phyloP scores from a whole-genome alignment of 2,888 invertebrate genomes.

The Sesia apiformis region DNA sequence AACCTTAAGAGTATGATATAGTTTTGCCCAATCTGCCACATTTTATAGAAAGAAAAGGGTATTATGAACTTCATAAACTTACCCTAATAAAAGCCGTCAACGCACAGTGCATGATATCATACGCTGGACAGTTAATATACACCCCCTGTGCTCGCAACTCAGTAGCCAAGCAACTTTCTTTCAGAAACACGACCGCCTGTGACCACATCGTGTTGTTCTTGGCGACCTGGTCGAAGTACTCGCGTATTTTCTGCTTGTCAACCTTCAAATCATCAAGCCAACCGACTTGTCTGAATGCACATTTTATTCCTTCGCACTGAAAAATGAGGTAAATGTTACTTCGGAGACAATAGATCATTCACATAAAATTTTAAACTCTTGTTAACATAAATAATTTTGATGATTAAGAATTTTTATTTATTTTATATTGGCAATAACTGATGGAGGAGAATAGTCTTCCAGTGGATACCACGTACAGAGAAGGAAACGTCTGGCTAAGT shows the following conservation, averaged over 20 bases:
- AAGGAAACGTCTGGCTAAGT: no score
- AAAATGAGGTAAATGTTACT: conserved; percentile 7
- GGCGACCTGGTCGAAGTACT: conserved; percentile 30
- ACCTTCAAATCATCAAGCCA: conserved; percentile 30
- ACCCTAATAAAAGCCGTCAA: conserved; percentile 39
- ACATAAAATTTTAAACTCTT: no score
- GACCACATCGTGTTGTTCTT: conserved; percentile 35
- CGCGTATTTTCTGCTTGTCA: conserved; percentile 26
- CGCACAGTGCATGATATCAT: conserved; percentile 38
- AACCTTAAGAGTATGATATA: no score
- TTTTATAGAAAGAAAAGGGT: not conserved
- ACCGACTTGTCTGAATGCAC: conserved; percentile 34
- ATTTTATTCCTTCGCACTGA: conserved; percentile 42
- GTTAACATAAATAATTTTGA: no score
- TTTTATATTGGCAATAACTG: no score
- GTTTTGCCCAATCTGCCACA: not conserved
- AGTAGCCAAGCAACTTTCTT: conserved; percentile 26
- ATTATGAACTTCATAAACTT: conserved; percentile 2
- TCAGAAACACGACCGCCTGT: conserved; percentile 27
- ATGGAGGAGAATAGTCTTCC: no score
- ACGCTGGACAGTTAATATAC: conserved; percentile 40
- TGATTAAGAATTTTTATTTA: no score
- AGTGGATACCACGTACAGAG: no score
- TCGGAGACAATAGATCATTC: no score
- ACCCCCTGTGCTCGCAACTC: conserved; percentile 36